phyloP scores from a whole-genome alignment of 2,888 invertebrate species.

The Coenonympha glycerion region DNA sequence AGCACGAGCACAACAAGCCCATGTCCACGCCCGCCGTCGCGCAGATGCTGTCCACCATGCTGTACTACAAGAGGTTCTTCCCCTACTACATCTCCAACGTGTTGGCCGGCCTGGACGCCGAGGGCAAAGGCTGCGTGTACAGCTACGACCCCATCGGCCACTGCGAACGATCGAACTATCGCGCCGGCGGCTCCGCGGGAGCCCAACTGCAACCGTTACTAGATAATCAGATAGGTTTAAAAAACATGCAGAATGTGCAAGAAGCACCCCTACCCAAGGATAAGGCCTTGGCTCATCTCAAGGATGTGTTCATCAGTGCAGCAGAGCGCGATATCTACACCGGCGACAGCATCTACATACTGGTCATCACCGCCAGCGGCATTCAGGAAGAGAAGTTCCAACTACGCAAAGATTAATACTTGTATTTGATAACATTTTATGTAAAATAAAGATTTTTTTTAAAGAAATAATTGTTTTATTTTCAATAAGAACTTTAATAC shows the following conservation, averaged over 20 bases:
- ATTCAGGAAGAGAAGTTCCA: constrained; percentile 84
- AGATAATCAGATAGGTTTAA: constrained; percentile 95
- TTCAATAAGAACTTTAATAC: constrained; percentile 26
- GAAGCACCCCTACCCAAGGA: constrained; percentile 82
- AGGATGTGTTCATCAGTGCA: constrained; percentile 98
- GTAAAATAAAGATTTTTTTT: constrained; percentile 29
- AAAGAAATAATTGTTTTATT: constrained; percentile 33
- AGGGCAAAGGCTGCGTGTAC: constrained; percentile 96
- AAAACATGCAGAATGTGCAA: constrained; percentile 86
- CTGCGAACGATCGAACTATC: constrained; percentile 87
- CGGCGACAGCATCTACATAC: constrained; percentile 91
- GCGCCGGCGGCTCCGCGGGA: constrained; percentile 94
- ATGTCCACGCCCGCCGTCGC: constrained; percentile 96
- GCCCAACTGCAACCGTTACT: constrained; percentile 94
- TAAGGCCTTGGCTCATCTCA: constrained; percentile 88
- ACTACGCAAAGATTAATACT: constrained; percentile 89
- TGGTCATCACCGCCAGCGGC: constrained; percentile 92
- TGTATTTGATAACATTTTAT: background rate
- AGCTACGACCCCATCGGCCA: constrained; percentile 99
- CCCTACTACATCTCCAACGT: constrained; percentile 98
- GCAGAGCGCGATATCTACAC: constrained; percentile 98
- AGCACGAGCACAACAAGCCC: constrained; percentile 93
- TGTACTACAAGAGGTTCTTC: constrained; percentile 98
- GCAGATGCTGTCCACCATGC: constrained; percentile 95
- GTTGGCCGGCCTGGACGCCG: constrained; percentile 92